Evolutionary conservation across 2,888 invertebrate genomes (phyloP).

Genomic region (Strigamia maritima): DNA sequence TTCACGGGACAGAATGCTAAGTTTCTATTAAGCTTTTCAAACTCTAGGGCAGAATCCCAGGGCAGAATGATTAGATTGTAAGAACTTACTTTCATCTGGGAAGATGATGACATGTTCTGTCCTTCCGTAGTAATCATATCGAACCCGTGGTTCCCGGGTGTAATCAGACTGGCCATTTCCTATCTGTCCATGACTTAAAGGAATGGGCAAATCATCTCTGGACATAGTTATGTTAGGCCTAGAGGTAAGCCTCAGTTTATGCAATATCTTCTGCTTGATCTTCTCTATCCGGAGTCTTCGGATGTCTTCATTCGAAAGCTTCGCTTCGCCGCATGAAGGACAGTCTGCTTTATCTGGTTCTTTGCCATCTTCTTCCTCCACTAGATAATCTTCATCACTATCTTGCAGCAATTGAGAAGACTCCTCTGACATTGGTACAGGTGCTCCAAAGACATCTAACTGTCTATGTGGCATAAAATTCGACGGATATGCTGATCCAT

Average conservation of each 20-base stretch:
- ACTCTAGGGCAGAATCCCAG: too few species aligned
- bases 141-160: constrained; percentile 60
- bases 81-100: constrained; percentile 69
- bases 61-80: too few species aligned
- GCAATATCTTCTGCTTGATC: constrained; percentile 78
- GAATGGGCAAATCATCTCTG: constrained; percentile 66
- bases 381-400: neutral
- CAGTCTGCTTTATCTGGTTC: neutral
- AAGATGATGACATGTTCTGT: constrained; percentile 80
- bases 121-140: constrained; percentile 70
- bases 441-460: too few species aligned
- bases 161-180: constrained; percentile 59
- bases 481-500: neutral
- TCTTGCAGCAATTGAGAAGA: neutral
- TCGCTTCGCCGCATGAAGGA: neutral
- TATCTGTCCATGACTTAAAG: constrained; percentile 70
- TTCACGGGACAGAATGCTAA: too few species aligned
- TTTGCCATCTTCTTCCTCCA: neutral
- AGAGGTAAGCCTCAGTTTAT: constrained; percentile 71
- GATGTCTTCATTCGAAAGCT: constrained; percentile 20
- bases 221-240: constrained; percentile 63
- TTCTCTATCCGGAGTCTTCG: constrained; percentile 36
- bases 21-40: too few species aligned
- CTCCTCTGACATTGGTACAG: neutral
- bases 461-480: neutral